These are phyloP conservation scores for Brevimyrus niger DNA, from an alignment of 2,113 vertebrate genomes.

Conservation along the genomic window DNA sequence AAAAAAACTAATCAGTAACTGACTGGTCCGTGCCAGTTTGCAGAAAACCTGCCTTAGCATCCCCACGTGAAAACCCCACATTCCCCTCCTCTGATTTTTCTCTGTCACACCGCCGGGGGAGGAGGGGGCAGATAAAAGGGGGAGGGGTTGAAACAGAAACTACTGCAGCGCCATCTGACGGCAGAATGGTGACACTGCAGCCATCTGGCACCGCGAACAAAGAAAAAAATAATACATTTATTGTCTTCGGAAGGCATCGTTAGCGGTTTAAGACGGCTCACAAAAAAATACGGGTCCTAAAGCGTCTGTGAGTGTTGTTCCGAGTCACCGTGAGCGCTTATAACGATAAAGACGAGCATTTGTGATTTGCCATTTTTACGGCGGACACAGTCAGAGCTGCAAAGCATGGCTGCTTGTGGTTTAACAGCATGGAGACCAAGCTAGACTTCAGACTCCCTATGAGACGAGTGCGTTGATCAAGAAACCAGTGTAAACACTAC, in stretches of 20 bases:
- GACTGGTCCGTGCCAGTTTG: constrained; percentile 11
- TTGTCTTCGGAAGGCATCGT: constrained; percentile 46
- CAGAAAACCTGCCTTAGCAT: constrained; percentile 19
- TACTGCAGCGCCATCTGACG: constrained; percentile 50
- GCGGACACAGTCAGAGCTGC: constrained; percentile 64
- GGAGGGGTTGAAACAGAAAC: constrained; percentile 49
- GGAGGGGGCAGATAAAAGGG: constrained; percentile 44
- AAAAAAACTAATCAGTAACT: constrained; percentile 6
- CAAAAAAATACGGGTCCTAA: constrained; percentile 41
- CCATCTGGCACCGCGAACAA: constrained; percentile 69
- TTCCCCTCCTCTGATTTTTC: constrained; percentile 47
- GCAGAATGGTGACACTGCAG: constrained; percentile 47
- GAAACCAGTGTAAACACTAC: constrained; percentile 12
- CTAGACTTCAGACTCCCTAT: constrained; percentile 61
- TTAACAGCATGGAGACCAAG: constrained; percentile 67
- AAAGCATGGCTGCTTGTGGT: constrained; percentile 72
- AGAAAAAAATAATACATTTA: constrained; percentile 62
- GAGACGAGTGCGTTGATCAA: constrained; percentile 42
- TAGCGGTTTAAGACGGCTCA: constrained; percentile 41
- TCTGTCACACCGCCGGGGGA: constrained; percentile 58
- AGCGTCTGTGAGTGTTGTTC: constrained; percentile 47
- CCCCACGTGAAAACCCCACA: constrained; percentile 26
- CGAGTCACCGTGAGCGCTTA: constrained; percentile 32
- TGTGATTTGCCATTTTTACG: constrained; percentile 56
- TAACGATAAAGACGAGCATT: constrained; percentile 48